phyloP scores from a whole-genome alignment of 2,888 invertebrate species.

The Hylaea fasciaria region DNA sequence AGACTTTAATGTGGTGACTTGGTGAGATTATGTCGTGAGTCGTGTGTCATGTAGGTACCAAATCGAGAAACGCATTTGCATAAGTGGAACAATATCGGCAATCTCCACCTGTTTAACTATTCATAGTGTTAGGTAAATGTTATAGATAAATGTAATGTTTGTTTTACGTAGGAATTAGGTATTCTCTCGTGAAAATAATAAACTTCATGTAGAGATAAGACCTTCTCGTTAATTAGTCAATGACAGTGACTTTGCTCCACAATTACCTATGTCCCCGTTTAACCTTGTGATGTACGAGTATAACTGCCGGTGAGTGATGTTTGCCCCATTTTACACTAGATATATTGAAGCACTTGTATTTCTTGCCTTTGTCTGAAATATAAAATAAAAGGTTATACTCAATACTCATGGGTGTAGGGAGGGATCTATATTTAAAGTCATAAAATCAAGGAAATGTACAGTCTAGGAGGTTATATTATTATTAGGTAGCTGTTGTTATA shows the following conservation, averaged over 20 bases:
- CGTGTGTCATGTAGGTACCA: neutral
- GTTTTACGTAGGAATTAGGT: neutral
- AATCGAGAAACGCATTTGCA: neutral
- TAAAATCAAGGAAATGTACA: no score
- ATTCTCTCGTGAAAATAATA: conserved; percentile 3
- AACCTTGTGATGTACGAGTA: conserved; percentile 42
- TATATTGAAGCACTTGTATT: no score
- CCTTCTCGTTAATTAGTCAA: conserved; percentile 52
- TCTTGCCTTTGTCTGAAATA: no score
- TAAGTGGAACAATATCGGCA: neutral
- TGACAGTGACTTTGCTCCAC: conserved; percentile 58
- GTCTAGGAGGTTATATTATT: no score
- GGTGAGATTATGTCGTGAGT: no score
- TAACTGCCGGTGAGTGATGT: neutral
- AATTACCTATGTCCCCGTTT: conserved; percentile 37
- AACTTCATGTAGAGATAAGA: conserved; percentile 31
- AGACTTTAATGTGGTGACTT: neutral
- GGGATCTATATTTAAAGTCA: no score
- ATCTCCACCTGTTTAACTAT: neutral
- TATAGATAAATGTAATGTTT: neutral
- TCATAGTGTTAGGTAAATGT: conserved; percentile 1
- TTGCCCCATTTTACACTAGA: neutral
- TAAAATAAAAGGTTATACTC: no score
- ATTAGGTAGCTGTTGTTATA: no score
- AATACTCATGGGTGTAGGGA: no score